Percentiles rank a stretch among this genome's conserved stretches.
Conservation (phyloP, 2,797 vertebrate genomes). For the Ceryle rudis region DNA sequence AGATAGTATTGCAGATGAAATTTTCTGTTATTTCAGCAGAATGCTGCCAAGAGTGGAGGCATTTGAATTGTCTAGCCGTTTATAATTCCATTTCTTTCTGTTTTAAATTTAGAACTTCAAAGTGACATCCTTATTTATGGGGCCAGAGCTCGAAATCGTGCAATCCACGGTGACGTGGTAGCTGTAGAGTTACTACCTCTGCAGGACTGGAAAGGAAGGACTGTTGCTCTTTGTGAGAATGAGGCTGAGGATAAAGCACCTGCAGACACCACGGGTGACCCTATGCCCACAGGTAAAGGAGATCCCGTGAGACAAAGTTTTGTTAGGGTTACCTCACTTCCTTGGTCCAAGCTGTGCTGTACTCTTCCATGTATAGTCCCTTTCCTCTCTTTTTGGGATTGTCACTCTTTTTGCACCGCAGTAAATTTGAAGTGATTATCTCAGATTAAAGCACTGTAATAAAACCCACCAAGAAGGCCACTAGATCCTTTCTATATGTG, state of each 20-base stretch:
- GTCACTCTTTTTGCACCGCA: background rate
- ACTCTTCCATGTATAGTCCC: background rate
- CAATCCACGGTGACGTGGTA: slow-evolving; percentile 89
- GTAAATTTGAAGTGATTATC: background rate
- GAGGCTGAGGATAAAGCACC: slow-evolving; percentile 83
- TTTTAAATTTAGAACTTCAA: slow-evolving; percentile 80
- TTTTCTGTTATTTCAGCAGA: background rate
- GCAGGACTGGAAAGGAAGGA: slow-evolving; percentile 90
- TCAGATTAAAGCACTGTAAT: background rate
- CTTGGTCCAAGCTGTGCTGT: background rate
- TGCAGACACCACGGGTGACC: slow-evolving; percentile 82
- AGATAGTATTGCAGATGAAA: background rate
- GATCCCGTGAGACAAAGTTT: accelerated
- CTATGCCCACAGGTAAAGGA: slow-evolving; percentile 90
- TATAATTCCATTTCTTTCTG: background rate
- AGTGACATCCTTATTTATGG: slow-evolving; percentile 88
- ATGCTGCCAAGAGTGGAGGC: background rate
- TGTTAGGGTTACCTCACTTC: background rate
- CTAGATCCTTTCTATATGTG: background rate
- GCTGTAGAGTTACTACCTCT: slow-evolving; percentile 88
- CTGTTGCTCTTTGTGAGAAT: slow-evolving; percentile 84
- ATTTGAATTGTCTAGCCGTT: background rate
- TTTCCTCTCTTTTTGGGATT: background rate
- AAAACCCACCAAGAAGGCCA: background rate
- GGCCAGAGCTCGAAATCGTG: slow-evolving; percentile 88